phyloP scores from a whole-genome alignment of 2,888 invertebrate species.

The Nomada lathburiana region DNA sequence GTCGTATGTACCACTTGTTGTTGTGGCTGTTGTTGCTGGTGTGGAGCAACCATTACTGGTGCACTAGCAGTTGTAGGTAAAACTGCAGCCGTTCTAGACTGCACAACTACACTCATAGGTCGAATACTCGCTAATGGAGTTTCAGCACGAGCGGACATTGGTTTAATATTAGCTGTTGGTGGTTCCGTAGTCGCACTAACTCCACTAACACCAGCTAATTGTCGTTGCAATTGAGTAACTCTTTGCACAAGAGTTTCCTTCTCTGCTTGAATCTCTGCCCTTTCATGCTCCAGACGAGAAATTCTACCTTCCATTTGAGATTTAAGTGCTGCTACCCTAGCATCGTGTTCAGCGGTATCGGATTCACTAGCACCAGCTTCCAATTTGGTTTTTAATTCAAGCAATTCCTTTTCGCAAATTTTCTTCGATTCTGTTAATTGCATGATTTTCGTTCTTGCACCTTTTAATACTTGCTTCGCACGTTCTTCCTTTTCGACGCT shows the following conservation, averaged over 20 bases:
- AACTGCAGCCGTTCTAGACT: conserved; percentile 90
- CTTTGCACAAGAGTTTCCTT: conserved; percentile 90
- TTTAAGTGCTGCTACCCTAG: conserved; percentile 87
- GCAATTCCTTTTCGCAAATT: conserved; percentile 82
- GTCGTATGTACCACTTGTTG: conserved; percentile 86
- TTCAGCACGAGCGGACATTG: conserved; percentile 94
- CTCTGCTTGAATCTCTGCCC: conserved; percentile 87
- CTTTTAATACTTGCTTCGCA: conserved; percentile 89
- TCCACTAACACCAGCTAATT: conserved; percentile 88
- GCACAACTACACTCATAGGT: conserved; percentile 91
- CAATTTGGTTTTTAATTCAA: conserved; percentile 78
- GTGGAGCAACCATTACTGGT: conserved; percentile 81
- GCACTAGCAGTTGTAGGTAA: conserved; percentile 90
- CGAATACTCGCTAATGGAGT: conserved; percentile 96
- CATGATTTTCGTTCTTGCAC: conserved; percentile 90
- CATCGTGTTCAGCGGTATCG: conserved; percentile 80
- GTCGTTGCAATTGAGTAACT: conserved; percentile 89
- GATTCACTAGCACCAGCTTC: conserved; percentile 77
- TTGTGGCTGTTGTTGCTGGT: conserved; percentile 85
- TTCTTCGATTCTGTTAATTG: conserved; percentile 90
- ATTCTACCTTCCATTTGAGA: conserved; percentile 90
- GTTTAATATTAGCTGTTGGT: conserved; percentile 96
- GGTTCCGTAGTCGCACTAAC: conserved; percentile 87
- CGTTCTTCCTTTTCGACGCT: conserved; percentile 88
- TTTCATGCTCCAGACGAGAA: conserved; percentile 90